A percentile compares a stretch with the other conserved stretches of the same genome.
Conservation (phyloP, 2,888 invertebrate species). For the Mythimna lalbum region DNA sequence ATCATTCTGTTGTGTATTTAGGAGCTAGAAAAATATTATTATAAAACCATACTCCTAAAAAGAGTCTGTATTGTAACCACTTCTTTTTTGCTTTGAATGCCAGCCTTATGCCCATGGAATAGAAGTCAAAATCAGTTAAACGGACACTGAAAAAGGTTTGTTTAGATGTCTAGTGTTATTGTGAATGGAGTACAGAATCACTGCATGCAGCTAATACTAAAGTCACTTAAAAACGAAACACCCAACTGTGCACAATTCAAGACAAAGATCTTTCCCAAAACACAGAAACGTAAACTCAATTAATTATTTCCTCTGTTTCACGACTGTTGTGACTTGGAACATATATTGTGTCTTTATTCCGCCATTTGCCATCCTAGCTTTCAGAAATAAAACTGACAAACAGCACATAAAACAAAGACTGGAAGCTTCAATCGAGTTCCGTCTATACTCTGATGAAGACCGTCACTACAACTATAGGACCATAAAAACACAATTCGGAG, state of each 20-base stretch:
- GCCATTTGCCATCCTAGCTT: constrained; percentile 46
- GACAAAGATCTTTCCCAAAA: background rate
- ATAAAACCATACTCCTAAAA: too few species aligned
- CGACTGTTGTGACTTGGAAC: constrained; percentile 30
- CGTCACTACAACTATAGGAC: constrained; percentile 33
- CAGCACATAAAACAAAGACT: constrained; percentile 56
- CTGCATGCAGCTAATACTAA: background rate
- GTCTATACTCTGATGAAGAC: constrained; percentile 49
- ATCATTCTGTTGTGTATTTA: too few species aligned
- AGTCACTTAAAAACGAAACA: background rate
- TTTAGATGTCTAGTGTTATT: too few species aligned
- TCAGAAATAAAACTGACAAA: constrained; percentile 57
- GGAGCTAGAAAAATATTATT: too few species aligned
- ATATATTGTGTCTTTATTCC: constrained; percentile 45
- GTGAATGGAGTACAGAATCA: background rate
- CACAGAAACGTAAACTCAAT: constrained; percentile 31
- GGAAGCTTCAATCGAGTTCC: constrained; percentile 53
- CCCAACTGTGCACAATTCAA: background rate
- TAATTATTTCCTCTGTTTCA: constrained; percentile 44
- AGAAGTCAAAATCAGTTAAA: too few species aligned
- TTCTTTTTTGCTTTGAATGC: too few species aligned
- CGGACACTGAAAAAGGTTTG: too few species aligned
- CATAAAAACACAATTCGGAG: constrained; percentile 47
- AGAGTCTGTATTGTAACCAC: too few species aligned
- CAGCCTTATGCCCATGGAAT: too few species aligned